Evolutionary conservation across 2,113 vertebrate species (phyloP).

Genomic region (Pygathrix nemaeus): DNA sequence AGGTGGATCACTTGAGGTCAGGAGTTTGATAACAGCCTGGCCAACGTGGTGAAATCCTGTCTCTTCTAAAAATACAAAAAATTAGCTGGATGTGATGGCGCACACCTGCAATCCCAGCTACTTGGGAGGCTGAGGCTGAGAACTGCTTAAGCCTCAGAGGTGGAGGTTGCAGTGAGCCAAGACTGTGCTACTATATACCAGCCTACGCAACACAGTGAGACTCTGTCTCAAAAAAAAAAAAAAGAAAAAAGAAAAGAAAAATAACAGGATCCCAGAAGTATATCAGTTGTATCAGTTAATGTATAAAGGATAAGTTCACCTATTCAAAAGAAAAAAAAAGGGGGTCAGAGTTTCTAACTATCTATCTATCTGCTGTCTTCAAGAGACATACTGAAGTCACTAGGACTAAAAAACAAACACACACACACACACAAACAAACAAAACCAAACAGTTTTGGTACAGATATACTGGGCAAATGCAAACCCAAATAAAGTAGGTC

Average conservation of each 20-base stretch:
- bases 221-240: no score
- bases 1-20: no score
- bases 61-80: no score
- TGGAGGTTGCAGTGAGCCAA: no score
- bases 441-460: background rate
- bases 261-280: background rate
- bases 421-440: background rate
- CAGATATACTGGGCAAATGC: background rate
- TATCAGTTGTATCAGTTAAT: background rate
- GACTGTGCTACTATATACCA: no score
- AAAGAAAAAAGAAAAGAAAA: background rate
- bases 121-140: no score
- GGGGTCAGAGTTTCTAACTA: background rate
- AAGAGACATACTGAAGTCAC: background rate
- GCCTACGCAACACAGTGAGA: no score
- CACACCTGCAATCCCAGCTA: no score
- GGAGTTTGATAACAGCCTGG: no score
- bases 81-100: no score
- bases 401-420: background rate
- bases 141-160: no score
- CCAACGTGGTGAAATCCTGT: no score
- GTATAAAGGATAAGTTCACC: background rate
- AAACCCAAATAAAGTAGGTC: background rate
- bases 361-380: background rate
- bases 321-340: background rate